phyloP scores from a whole-genome alignment of 2,888 invertebrate species.

The Carterocephalus palaemon region DNA sequence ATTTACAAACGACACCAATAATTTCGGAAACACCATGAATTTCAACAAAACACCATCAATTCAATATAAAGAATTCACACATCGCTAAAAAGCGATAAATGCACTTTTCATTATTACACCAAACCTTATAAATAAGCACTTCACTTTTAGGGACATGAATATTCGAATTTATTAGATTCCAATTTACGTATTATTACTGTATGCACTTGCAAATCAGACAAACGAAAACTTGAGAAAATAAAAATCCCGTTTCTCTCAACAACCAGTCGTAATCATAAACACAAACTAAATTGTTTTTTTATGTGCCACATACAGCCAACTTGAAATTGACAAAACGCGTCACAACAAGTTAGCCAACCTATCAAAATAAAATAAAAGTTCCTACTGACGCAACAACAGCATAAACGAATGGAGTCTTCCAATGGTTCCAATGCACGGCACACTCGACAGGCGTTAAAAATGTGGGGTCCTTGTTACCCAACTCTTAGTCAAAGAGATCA shows the following conservation, averaged over 20 bases:
- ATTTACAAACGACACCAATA: slow-evolving; percentile 66
- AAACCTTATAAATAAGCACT: slow-evolving; percentile 61
- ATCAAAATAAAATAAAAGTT: background rate
- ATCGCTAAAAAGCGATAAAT: slow-evolving; percentile 74
- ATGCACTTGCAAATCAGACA: slow-evolving; percentile 37
- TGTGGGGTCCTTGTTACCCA: no score
- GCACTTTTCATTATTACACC: slow-evolving; percentile 68
- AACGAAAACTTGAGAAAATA: slow-evolving; percentile 33
- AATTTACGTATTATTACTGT: slow-evolving; percentile 27
- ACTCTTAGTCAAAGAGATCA: no score
- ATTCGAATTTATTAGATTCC: slow-evolving; percentile 25
- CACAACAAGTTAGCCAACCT: slow-evolving; percentile 17
- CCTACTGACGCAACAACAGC: no score
- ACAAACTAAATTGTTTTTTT: slow-evolving; percentile 51
- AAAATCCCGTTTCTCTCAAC: slow-evolving; percentile 36
- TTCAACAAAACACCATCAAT: slow-evolving; percentile 69
- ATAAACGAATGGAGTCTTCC: no score
- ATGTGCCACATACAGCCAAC: slow-evolving; percentile 33
- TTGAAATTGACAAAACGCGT: slow-evolving; percentile 29
- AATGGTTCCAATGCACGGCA: no score
- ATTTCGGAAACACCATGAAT: slow-evolving; percentile 74
- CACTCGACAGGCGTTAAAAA: no score
- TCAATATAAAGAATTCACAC: slow-evolving; percentile 67
- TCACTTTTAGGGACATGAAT: slow-evolving; percentile 62
- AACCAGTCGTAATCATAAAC: slow-evolving; percentile 61